Conservation (phyloP, 2,113 vertebrate species). For the Calyptomena viridis region DNA sequence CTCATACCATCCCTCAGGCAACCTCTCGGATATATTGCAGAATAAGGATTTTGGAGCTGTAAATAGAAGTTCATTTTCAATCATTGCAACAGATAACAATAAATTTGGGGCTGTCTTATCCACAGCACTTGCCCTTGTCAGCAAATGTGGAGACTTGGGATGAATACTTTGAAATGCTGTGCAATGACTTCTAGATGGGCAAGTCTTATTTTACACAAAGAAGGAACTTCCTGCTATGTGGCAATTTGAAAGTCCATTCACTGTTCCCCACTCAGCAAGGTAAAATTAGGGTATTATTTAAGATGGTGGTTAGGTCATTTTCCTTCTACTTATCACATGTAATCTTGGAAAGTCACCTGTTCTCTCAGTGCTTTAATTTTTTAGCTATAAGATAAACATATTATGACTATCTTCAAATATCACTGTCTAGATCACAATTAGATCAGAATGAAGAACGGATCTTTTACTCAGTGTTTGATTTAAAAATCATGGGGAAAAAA, state of each 20-base stretch:
- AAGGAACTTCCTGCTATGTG: neutral
- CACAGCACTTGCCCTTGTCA: neutral
- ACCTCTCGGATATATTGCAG: neutral
- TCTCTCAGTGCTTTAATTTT: neutral
- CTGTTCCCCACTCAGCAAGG: neutral
- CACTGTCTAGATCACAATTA: neutral
- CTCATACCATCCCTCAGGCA: neutral
- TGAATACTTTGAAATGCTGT: neutral
- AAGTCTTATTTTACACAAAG: neutral
- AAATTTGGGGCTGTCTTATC: neutral
- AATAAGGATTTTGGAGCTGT: neutral
- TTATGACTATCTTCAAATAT: neutral
- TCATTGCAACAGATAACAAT: neutral
- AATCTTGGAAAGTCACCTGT: neutral
- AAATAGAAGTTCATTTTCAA: neutral
- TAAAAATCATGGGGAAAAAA: neutral
- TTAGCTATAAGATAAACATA: neutral
- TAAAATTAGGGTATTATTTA: neutral
- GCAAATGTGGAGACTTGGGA: neutral
- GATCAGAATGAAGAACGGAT: neutral
- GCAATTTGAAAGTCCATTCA: neutral
- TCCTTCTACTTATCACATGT: neutral
- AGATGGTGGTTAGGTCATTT: neutral
- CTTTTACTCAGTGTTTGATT: neutral
- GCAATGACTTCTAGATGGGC: neutral